Evolutionary conservation across 2,888 invertebrate species (phyloP).

Genomic region (Acrobasis suavella): DNA sequence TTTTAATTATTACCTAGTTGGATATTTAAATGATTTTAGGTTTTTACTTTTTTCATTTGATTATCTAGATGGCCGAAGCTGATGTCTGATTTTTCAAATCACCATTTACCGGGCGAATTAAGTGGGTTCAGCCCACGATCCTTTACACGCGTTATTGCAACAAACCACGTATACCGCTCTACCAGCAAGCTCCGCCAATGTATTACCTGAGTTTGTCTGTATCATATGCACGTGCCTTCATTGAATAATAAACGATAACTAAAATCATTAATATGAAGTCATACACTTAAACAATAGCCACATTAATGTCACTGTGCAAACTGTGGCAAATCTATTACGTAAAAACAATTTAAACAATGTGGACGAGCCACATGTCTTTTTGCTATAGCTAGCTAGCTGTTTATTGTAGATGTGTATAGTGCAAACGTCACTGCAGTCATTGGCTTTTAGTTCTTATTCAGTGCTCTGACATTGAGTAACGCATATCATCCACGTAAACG

Average conservation of each 20-base stretch:
- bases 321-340: constrained; percentile 26
- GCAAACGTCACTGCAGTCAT: constrained; percentile 45
- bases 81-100: no score
- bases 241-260: neutral
- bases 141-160: no score
- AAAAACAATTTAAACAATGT: constrained; percentile 29
- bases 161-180: no score
- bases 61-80: no score
- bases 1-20: no score
- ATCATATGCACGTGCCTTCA: neutral
- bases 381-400: constrained; percentile 32
- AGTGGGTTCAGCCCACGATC: no score
- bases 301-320: neutral
- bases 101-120: no score
- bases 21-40: no score
- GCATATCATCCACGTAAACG: constrained; percentile 9
- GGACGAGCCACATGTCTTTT: constrained; percentile 25
- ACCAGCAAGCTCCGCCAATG: no score
- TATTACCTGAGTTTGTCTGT: no score
- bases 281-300: neutral
- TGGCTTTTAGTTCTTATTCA: constrained; percentile 28
- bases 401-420: constrained; percentile 35
- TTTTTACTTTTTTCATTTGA: no score
- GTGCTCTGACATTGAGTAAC: constrained; percentile 17
- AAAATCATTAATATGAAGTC: neutral